These are phyloP conservation scores for Drosophila nigritarsus DNA, from an alignment of 2,888 invertebrate genomes.

Conservation along the genomic window DNA sequence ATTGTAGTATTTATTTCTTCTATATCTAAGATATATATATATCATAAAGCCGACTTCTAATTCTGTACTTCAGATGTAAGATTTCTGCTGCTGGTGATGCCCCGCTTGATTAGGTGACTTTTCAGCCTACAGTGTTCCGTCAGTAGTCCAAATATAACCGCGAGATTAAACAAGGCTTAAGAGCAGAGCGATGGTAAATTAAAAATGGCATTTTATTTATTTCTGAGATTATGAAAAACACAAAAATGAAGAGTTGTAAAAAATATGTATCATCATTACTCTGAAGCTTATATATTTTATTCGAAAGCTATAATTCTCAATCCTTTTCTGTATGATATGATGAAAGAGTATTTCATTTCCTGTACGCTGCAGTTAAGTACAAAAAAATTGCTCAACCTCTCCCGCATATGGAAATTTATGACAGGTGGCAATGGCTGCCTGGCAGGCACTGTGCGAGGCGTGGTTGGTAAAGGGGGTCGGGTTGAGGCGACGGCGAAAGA, in stretches of 20 bases:
- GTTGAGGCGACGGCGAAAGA: slow-evolving; percentile 7
- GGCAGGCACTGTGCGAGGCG: slow-evolving; percentile 16
- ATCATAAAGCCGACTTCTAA: neutral
- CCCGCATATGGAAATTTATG: slow-evolving; percentile 77
- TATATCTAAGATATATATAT: neutral
- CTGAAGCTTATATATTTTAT: neutral
- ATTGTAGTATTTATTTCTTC: neutral
- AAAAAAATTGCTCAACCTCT: slow-evolving; percentile 55
- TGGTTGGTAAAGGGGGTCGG: neutral
- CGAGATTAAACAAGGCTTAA: neutral
- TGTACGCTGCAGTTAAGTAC: slow-evolving; percentile 24
- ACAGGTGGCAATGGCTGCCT: slow-evolving; percentile 73
- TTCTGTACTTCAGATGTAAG: neutral
- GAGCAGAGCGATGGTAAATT: too few relatives aligned
- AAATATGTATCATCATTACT: neutral
- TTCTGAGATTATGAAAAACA: too few relatives aligned
- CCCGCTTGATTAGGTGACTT: neutral
- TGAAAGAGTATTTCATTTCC: slow-evolving; percentile 50
- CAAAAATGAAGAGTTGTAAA: neutral
- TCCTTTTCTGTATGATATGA: neutral
- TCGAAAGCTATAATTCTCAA: neutral
- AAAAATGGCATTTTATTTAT: neutral
- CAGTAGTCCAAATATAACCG: neutral
- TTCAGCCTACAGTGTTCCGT: neutral
- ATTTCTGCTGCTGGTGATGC: neutral